Percentiles rank a stretch among this genome's conserved stretches.
Conservation (phyloP, 2,797 vertebrate genomes). For the Champsocephalus esox region DNA sequence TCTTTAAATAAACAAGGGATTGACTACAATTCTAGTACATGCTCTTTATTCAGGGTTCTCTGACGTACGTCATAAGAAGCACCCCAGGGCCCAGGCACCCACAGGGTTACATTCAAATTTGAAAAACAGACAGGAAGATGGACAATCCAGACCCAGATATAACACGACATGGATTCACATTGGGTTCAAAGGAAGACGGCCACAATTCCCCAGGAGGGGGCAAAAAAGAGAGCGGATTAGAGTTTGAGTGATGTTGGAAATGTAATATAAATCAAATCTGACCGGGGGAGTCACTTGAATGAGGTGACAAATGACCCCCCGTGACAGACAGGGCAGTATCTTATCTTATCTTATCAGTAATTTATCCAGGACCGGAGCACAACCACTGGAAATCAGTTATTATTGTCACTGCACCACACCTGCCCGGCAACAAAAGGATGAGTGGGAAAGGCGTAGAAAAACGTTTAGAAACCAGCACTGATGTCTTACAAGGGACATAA, state of each 20-base stretch:
- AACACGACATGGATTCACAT: slow-evolving; percentile 71
- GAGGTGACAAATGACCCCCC: slow-evolving; percentile 67
- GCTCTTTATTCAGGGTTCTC: slow-evolving; percentile 61
- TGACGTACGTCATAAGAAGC: slow-evolving; percentile 65
- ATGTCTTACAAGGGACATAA: slow-evolving; percentile 42
- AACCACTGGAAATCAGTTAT: slow-evolving; percentile 42
- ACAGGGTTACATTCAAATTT: slow-evolving; percentile 73
- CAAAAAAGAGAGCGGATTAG: slow-evolving; percentile 60
- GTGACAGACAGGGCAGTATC: slow-evolving; percentile 59
- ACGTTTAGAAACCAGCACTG: not conserved
- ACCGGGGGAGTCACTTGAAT: slow-evolving; percentile 62
- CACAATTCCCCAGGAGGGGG: slow-evolving; percentile 57
- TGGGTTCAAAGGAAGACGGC: slow-evolving; percentile 53
- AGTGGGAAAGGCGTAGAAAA: slow-evolving; percentile 31
- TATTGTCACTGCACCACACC: slow-evolving; percentile 29
- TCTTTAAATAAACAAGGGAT: slow-evolving; percentile 54
- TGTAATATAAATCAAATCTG: slow-evolving; percentile 76
- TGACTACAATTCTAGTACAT: slow-evolving; percentile 59
- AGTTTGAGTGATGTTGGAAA: slow-evolving; percentile 73
- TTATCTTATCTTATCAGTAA: too few species aligned
- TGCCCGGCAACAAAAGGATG: slow-evolving; percentile 23
- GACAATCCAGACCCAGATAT: slow-evolving; percentile 67
- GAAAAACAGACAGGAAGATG: slow-evolving; percentile 72
- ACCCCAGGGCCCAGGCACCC: slow-evolving; percentile 54
- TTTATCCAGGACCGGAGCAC: slow-evolving; percentile 51